phyloP scores from a whole-genome alignment of 1,140 invertebrate species.

The Ephestia elutella region DNA sequence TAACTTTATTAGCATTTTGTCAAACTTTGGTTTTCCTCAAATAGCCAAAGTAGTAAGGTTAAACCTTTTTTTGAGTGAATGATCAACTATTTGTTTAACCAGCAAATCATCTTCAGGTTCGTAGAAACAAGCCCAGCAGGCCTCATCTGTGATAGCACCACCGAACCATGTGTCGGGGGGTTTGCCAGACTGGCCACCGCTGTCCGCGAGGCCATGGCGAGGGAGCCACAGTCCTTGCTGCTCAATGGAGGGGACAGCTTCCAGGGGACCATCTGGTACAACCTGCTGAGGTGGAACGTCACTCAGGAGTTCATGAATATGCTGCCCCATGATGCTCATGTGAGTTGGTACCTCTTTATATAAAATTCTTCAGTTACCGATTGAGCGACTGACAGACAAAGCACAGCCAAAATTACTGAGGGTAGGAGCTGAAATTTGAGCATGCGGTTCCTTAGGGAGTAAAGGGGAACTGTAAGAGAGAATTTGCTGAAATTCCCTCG shows the following conservation, averaged over 20 bases:
- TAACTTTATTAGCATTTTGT: no score
- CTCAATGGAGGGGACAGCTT: conserved; percentile 86
- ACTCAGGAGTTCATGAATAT: conserved; percentile 82
- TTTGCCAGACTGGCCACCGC: conserved; percentile 76
- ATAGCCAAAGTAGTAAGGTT: no score
- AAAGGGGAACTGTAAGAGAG: no score
- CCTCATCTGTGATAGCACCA: conserved; percentile 70
- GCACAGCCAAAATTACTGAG: no score
- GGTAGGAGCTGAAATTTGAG: no score
- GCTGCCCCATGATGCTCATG: conserved; percentile 82
- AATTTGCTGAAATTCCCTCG: no score
- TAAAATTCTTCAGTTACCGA: no score
- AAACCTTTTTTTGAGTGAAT: no score
- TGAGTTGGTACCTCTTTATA: conserved; percentile 57
- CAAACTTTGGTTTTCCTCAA: no score
- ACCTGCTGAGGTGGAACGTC: conserved; percentile 79
- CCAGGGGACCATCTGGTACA: conserved; percentile 87
- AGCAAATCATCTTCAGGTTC: conserved; percentile 75
- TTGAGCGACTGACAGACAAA: no score
- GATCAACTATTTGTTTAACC: no score
- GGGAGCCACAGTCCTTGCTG: conserved; percentile 77
- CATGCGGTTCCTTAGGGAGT: no score
- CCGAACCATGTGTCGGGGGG: conserved; percentile 77
- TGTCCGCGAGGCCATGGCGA: conserved; percentile 64
- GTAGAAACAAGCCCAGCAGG: conserved; percentile 77